Base-by-base conservation (phyloP, 2,113 vertebrate genomes). In the Melanocharis versteri region DNA sequence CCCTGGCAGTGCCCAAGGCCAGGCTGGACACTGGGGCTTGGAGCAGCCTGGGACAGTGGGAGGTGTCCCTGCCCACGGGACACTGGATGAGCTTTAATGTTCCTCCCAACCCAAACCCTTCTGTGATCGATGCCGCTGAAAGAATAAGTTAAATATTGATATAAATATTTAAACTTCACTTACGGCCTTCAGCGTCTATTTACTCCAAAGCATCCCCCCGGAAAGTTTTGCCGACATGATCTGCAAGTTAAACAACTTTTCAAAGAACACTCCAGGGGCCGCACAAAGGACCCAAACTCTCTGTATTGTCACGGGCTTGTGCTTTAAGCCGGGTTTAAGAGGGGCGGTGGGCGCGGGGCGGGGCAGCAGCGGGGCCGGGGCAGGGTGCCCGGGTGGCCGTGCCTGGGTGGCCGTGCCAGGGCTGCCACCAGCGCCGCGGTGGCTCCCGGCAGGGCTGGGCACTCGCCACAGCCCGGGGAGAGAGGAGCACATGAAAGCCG, bases 401-500 rank as follows among this genome's bases (percentile, higher is more conserved):
- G 60, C 17, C 8, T 2, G 0, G 54, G 51, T 2, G 16, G 48
- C 58, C 4, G 0, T 33, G 56, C 4, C 65, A 1, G 0, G 19
- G 64, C 19, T 77, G 78, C 44, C 35, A 3, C 6, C 42, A 5
- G 77, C 8, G 3, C 33, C 2, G 72, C n/a, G 91, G 88, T 94
- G 19, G 69, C 82, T 97, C 98, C 97, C 94, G 53, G 93, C 92
- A 97, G 97, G 96, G 97, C 71, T 35, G 96, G 97, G 89, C 96
- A 92, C 96, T 97, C 86, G 89, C 96, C 97, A 83, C 97, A 98
- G 99, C 99, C 99, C 90, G 98, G 97, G 99, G 99, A 99, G 98
- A 98, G 97, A 98, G 97, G 53, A 97, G 90, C 68, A 99, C 98
- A 99, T 99, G 98, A 99, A 99, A 99, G 99, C 93, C 78, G 97